Percentiles rank a stretch among this genome's conserved stretches.
Evolutionary conservation across 2,888 invertebrate genomes (phyloP).

Genomic region (Netelia virgata): DNA sequence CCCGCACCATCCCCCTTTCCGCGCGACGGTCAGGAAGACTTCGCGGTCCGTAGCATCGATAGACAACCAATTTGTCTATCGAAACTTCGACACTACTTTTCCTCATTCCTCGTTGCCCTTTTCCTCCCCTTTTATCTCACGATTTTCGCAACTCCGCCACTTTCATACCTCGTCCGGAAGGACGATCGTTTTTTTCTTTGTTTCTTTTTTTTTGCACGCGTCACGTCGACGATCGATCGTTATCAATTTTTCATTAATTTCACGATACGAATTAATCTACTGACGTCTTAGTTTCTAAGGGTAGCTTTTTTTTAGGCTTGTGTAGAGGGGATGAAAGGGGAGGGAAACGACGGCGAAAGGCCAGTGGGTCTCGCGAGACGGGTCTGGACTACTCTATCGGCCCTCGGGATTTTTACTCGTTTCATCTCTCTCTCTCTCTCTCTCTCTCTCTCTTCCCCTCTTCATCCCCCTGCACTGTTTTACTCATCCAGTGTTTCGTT

Average conservation of each 20-base stretch:
- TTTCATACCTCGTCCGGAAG: background rate
- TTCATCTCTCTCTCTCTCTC: background rate
- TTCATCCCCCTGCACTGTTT: background rate
- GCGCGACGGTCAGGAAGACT: slow-evolving; percentile 15
- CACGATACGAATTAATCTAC: background rate
- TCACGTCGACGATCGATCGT: background rate
- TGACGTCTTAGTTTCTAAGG: background rate
- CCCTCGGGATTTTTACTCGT: slow-evolving; percentile 53
- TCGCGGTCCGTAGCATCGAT: slow-evolving; percentile 36
- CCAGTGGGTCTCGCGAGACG: slow-evolving; percentile 44
- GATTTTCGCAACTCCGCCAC: background rate
- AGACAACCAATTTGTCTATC: slow-evolving; percentile 57
- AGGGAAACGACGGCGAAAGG: slow-evolving; percentile 10
- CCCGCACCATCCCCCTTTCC: too few species aligned
- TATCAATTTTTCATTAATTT: background rate
- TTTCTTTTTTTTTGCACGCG: background rate
- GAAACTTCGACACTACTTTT: slow-evolving; percentile 31
- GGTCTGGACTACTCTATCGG: slow-evolving; percentile 36
- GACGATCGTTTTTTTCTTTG: background rate
- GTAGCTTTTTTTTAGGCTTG: background rate
- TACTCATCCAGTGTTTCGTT: slow-evolving; percentile 34
- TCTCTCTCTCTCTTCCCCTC: background rate
- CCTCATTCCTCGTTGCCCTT: background rate
- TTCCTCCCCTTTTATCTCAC: background rate
- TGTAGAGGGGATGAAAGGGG: background rate